A percentile compares a stretch with the other conserved stretches of the same genome.
phyloP scores from a whole-genome alignment of 1,140 invertebrate species.

The Pseudomyrmex sp. region DNA sequence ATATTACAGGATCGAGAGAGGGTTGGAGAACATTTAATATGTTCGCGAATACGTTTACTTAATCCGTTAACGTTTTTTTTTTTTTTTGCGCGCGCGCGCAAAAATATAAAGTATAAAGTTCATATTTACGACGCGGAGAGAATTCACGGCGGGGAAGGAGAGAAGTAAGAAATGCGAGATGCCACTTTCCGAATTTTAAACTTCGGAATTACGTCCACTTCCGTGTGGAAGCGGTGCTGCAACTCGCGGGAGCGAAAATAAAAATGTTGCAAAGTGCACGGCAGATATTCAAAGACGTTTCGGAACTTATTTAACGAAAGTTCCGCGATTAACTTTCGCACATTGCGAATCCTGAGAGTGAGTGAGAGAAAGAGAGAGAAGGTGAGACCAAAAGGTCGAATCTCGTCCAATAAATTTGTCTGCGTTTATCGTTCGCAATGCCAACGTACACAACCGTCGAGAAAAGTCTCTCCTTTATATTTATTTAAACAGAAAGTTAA shows the following conservation, averaged over 20 bases:
- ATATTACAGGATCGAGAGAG: not conserved
- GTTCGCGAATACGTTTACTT: conserved; percentile 4
- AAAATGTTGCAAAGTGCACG: conserved; percentile 50
- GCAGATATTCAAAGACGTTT: conserved; percentile 51
- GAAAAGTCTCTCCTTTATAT: conserved; percentile 44
- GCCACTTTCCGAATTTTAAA: conserved; percentile 45
- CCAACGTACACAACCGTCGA: conserved; percentile 21
- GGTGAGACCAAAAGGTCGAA: not conserved
- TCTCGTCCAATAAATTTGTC: conserved; percentile 52
- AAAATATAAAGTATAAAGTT: conserved; percentile 39
- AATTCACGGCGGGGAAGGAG: not conserved
- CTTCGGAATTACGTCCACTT: conserved; percentile 52
- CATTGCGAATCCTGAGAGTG: conserved; percentile 14
- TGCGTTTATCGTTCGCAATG: conserved; percentile 39
- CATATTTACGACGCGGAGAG: conserved; percentile 41
- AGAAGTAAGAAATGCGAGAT: not conserved
- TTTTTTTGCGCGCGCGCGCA: not conserved
- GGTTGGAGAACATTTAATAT: conserved; percentile 13
- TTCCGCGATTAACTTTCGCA: conserved; percentile 45
- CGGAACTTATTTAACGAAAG: conserved; percentile 53
- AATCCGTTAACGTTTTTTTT: conserved; percentile 41
- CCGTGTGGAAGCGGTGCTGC: not conserved
- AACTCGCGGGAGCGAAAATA: conserved; percentile 27
- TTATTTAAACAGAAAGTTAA: conserved; percentile 61
- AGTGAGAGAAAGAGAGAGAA: not conserved